Base-by-base conservation (phyloP, 2,888 invertebrate species). In the Gasteruption jaculator region DNA sequence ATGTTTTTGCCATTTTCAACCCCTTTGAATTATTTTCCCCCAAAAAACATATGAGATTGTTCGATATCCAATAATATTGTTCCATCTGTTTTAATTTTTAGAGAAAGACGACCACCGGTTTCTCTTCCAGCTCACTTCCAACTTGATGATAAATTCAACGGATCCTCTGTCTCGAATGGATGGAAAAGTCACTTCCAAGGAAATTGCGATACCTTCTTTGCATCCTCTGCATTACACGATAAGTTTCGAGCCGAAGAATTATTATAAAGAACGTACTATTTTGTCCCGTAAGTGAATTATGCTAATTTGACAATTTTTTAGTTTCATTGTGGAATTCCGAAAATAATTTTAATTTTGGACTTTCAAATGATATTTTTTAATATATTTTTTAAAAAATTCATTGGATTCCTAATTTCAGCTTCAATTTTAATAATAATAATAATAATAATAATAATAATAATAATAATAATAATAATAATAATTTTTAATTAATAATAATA, bases 221-320 rank as follows among this genome's bases (percentile, higher is more conserved):
- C 76, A 78, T 66, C 93, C 94, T 2, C 71, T 92, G 11, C 80
- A 82, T 58, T 80, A 81, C 41, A 83, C 83, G 1, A 76, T 90
- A 38, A 83, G 86, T 32, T 65, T 89, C 44, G 72, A 75, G 10
- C 65, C 75, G 41, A 72, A 76, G 37, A 78, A 87, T 64, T 77
- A 86, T 59, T 87, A 87, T 60, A 70, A 75, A 41, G n/a, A n/a
- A n/a, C n/a, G n/a, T n/a, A n/a, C n/a, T n/a, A n/a, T 84, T 64
- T 67, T 76, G 54, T 87, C 83, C 66, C 85, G 90, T 91, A 77
- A 83, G 86, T 81, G 54, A 21, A 37, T 49, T 16, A 21, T n/a
- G n/a, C n/a, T n/a, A n/a, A n/a, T n/a, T n/a, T n/a, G n/a, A n/a
- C n/a, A n/a, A n/a, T n/a, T n/a, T n/a, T n/a, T n/a, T n/a, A n/a